Conservation (phyloP, 2,113 vertebrate genomes). For the Sturnira hondurensis region DNA sequence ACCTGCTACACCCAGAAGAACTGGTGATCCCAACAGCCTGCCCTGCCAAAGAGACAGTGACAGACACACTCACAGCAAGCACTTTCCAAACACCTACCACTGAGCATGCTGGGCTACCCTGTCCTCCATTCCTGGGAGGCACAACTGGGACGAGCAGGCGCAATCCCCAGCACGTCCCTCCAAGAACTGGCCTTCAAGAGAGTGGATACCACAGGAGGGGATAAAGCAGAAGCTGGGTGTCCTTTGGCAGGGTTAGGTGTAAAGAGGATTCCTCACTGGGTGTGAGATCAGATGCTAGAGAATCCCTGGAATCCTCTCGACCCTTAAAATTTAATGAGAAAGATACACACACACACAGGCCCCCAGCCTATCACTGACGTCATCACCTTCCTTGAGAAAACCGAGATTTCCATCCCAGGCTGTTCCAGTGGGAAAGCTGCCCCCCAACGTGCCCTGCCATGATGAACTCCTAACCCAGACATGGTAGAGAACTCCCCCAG, state of each 20-base stretch:
- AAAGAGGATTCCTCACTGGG: background rate
- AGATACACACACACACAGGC: too few species aligned
- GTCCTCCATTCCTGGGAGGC: background rate
- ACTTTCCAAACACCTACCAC: background rate
- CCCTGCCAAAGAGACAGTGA: background rate
- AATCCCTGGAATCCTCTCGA: background rate
- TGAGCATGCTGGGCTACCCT: background rate
- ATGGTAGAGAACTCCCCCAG: background rate
- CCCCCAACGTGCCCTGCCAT: background rate
- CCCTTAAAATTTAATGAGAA: background rate
- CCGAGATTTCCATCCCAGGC: background rate
- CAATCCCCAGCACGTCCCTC: background rate
- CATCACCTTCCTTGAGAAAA: background rate
- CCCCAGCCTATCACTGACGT: background rate
- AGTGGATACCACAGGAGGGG: too few species aligned
- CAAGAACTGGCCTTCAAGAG: background rate
- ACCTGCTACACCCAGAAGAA: background rate
- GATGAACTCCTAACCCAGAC: background rate
- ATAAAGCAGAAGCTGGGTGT: fast-evolving
- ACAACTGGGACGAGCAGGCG: background rate
- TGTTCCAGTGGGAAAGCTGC: background rate
- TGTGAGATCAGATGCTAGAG: background rate
- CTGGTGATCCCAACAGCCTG: background rate
- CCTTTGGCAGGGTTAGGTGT: background rate
- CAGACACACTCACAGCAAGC: fast-evolving